phyloP scores from a whole-genome alignment of 1,140 invertebrate species.

The Drosophila lini region DNA sequence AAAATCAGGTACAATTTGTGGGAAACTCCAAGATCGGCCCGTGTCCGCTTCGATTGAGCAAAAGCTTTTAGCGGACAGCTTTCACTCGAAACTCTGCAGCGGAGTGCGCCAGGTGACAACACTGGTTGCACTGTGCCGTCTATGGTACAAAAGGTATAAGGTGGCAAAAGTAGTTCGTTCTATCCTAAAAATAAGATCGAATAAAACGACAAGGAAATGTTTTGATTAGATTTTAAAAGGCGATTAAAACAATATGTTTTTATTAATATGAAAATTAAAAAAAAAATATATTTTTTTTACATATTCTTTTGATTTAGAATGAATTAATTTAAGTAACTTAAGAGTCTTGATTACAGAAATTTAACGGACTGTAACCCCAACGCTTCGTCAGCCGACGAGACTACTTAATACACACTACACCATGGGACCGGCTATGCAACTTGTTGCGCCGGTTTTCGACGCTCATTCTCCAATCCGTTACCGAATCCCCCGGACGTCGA shows the following conservation, averaged over 20 bases:
- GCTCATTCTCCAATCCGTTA: constrained; percentile 28
- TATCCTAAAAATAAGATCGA: not conserved
- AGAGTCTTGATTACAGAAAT: not conserved
- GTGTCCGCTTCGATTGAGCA: not conserved
- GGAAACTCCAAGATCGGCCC: not conserved
- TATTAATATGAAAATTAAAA: too few relatives aligned
- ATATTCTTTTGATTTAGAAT: too few relatives aligned
- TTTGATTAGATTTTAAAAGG: not conserved
- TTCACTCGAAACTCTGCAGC: not conserved
- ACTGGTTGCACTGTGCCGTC: constrained; percentile 3
- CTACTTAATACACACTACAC: not conserved
- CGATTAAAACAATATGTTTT: too few relatives aligned
- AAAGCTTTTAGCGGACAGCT: constrained; percentile 27
- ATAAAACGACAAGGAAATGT: too few relatives aligned
- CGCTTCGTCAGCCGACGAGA: not conserved
- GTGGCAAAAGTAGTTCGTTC: not conserved
- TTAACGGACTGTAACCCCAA: not conserved
- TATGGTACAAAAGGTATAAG: not conserved
- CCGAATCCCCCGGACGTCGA: constrained; percentile 47
- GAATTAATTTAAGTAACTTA: not conserved
- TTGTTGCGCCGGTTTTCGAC: constrained; percentile 70
- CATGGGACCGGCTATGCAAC: constrained; percentile 36
- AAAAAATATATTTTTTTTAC: too few relatives aligned
- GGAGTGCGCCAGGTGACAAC: constrained; percentile 27
- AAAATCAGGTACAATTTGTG: not conserved